Base-by-base conservation (phyloP, 2,888 invertebrate species). In the Platycheirus albimanus region DNA sequence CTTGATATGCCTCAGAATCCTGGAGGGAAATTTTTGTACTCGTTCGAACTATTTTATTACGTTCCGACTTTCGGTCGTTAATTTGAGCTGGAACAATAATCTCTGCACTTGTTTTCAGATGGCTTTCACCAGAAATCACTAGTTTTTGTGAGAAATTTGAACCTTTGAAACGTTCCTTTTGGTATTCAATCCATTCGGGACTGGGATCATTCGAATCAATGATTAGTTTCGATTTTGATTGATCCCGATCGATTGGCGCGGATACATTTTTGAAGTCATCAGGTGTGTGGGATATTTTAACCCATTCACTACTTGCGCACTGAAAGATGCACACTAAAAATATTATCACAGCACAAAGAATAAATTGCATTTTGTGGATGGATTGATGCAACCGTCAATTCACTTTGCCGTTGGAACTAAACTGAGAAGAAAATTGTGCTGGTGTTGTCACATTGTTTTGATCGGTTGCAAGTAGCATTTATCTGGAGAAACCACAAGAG, bases 141-240 rank as follows among this genome's bases (percentile, higher is more conserved):
- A 87, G 51, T 2, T 64, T 67, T 5, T 85, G 77, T 8, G 81
- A 72, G n/a, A 19, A 76, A 5, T 85, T 80, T 10, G 74, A 84
- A 7, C 84, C 61, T 17, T 86, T 86, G 58, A 89, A 89, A 0
- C 90, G 87, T 56, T 90, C 88, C 4, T 87, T 87, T 72, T 90
- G 90, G 84, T 90, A 90, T 45, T 88, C 87, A 28, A 90, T 83
- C 90, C 90, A 90, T 15, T 87, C 87, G 8, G 87, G 85, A 72
- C 89, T 90, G 28, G 90, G 90, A 1, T 56, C 66, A 19, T n/a
- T 52, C 4, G 36, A 6, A 0, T 67, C 78, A 2, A 11, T 33
- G 0, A 7, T n/a, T 20, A n/a, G 11, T 56, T 28, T 45, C 13
- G 6, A 43, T 24, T 3, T 4, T 24, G 24, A 0, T 49, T 49